These are phyloP conservation scores for Allophyes oxyacanthae DNA, from an alignment of 2,888 invertebrate species.

Conservation along the genomic window DNA sequence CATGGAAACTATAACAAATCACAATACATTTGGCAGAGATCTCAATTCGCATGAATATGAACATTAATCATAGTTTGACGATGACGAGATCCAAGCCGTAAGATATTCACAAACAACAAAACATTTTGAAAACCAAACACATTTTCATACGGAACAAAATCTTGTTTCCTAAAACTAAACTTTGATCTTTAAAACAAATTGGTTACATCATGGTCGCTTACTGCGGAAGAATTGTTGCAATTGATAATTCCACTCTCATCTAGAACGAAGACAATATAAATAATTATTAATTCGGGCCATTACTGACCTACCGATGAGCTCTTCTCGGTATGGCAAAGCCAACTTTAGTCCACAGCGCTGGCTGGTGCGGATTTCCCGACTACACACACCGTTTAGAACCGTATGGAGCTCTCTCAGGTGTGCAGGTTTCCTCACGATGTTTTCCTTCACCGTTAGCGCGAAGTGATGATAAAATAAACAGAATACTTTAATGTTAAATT, in stretches of 20 bases:
- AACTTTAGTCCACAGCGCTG: too few species aligned
- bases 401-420: too few species aligned
- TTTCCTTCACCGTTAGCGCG: too few species aligned
- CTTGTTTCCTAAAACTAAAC: slow-evolving; percentile 2
- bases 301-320: too few species aligned
- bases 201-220: too few species aligned
- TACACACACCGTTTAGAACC: too few species aligned
- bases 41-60: slow-evolving; percentile 14
- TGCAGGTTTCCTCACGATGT: too few species aligned
- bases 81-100: not conserved
- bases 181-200: not conserved
- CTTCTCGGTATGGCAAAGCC: too few species aligned
- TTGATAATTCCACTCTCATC: not conserved
- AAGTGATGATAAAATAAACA: too few species aligned
- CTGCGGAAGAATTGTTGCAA: not conserved
- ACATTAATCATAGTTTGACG: slow-evolving; percentile 6
- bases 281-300: too few species aligned
- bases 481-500: too few species aligned
- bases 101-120: not conserved
- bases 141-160: not conserved
- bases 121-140: slow-evolving; percentile 1
- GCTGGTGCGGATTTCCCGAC: too few species aligned
- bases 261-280: not conserved
- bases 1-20: slow-evolving; percentile 10
- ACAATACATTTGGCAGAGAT: slow-evolving; percentile 25